These are phyloP conservation scores for Chrysomela aeneicollis DNA, from an alignment of 2,888 invertebrate genomes.

Conservation along the genomic window DNA sequence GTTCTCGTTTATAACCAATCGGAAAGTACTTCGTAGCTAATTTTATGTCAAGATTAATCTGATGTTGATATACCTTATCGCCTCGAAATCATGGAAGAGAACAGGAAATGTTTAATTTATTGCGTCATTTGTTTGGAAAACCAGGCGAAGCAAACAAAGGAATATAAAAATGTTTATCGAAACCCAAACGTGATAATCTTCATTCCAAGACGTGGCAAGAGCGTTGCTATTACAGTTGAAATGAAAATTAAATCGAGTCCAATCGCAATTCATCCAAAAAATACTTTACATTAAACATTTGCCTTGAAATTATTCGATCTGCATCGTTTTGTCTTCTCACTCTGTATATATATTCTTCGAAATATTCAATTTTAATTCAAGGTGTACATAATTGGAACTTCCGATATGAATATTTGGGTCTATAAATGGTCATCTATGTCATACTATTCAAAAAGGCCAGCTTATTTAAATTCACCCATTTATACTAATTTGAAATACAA, in stretches of 20 bases:
- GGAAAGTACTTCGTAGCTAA: no score
- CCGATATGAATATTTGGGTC: background rate
- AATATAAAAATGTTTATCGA: background rate
- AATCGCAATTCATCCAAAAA: no score
- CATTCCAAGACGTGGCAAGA: no score
- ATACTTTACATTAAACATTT: no score
- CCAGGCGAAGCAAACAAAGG: background rate
- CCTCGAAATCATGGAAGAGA: background rate
- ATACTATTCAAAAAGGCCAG: background rate
- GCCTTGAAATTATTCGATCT: no score
- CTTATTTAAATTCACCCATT: background rate
- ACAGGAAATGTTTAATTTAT: background rate
- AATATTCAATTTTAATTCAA: background rate
- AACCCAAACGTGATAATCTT: background rate
- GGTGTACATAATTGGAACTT: background rate
- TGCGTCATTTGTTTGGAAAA: background rate
- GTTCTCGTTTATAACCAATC: no score
- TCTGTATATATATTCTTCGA: background rate
- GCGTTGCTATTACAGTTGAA: no score
- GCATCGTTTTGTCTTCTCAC: no score
- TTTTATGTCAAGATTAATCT: background rate
- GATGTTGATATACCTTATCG: background rate
- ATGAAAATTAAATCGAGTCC: no score
- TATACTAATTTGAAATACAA: background rate
- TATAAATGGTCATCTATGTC: background rate